These are phyloP conservation scores for roundworm (Caenorhabditis elegans) DNA, from an alignment of 1,140 invertebrate species.

Conservation along the genomic window DNA sequence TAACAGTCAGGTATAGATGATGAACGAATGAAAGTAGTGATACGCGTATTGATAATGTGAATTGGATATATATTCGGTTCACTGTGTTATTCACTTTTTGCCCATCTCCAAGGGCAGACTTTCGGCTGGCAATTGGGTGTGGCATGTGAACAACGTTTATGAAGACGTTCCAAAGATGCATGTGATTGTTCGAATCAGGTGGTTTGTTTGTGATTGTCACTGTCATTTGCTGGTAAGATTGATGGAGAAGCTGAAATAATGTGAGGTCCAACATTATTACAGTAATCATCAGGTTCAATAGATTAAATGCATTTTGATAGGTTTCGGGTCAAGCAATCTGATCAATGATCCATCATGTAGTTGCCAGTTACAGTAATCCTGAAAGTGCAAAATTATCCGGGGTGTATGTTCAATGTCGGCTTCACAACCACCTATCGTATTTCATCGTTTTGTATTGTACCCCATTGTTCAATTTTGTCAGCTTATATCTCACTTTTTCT, in stretches of 20 bases:
- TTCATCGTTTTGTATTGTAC: no score
- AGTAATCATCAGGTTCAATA: neutral
- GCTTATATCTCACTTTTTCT: no score
- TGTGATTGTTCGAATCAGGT: conserved; percentile 2
- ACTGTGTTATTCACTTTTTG: neutral
- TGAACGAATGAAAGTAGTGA: neutral
- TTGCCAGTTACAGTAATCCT: no score
- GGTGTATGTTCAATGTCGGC: no score
- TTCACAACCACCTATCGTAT: no score
- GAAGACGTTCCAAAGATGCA: conserved; percentile 8
- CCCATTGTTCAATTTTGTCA: no score
- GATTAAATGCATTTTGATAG: no score
- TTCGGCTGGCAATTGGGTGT: neutral
- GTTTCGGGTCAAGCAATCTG: no score
- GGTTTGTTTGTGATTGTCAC: neutral
- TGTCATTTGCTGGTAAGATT: conserved; percentile 11
- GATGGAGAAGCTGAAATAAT: neutral
- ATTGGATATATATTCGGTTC: neutral
- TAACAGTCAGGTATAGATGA: neutral
- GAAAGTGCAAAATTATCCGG: no score
- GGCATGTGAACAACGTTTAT: neutral
- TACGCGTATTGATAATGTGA: conserved; percentile 5
- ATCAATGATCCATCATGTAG: no score
- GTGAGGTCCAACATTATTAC: neutral
- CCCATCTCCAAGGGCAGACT: neutral